Evolutionary conservation across 2,888 invertebrate genomes (phyloP).

Genomic region (Temnothorax unifasciatus): DNA sequence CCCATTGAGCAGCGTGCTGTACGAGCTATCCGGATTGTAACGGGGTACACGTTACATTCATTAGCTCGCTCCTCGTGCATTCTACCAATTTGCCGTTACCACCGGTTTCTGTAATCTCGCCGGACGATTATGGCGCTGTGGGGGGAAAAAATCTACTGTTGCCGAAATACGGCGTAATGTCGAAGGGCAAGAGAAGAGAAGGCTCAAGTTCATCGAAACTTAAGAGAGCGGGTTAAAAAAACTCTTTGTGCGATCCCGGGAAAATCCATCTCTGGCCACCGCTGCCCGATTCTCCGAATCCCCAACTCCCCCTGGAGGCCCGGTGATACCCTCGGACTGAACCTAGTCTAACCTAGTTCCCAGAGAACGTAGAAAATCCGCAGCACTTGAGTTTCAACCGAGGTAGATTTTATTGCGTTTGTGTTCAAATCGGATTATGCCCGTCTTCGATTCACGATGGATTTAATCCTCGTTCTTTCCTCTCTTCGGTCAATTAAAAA

Average conservation of each 20-base stretch:
- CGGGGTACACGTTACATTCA: conserved; percentile 50
- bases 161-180: background rate
- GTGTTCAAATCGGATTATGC: conserved; percentile 54
- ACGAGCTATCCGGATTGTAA: conserved; percentile 27
- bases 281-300: conserved; percentile 27
- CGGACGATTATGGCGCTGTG: background rate
- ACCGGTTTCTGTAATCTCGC: background rate
- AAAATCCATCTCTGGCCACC: conserved; percentile 46
- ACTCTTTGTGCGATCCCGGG: conserved; percentile 35
- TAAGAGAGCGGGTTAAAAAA: conserved; percentile 47
- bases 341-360: conserved; percentile 47
- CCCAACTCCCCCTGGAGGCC: conserved; percentile 1
- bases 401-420: conserved; percentile 56
- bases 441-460: conserved; percentile 49
- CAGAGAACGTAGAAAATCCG: conserved; percentile 46
- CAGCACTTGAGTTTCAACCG: conserved; percentile 50
- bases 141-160: background rate
- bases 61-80: conserved; percentile 37
- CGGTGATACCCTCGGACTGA: conserved; percentile 32
- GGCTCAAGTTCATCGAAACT: conserved; percentile 39
- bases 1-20: background rate
- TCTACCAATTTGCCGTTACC: conserved; percentile 47
- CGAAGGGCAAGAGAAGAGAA: background rate
- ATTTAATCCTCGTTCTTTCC: conserved; percentile 34
- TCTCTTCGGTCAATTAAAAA: conserved; percentile 34